These are phyloP conservation scores for Eristalis arbustorum DNA, from an alignment of 2,888 invertebrate genomes.

Conservation along the genomic window DNA sequence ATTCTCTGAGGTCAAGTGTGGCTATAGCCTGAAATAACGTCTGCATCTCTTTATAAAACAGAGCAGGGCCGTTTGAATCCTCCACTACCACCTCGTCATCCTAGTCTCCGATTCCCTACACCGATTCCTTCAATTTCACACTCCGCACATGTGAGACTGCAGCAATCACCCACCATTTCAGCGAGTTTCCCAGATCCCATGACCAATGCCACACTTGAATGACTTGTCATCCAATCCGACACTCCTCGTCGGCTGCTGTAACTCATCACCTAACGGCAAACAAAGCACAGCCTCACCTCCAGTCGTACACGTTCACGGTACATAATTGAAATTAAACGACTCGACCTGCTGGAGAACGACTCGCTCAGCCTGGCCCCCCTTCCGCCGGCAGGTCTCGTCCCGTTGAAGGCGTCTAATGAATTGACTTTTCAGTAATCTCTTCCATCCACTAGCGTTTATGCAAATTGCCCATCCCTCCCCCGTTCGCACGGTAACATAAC, in stretches of 20 bases:
- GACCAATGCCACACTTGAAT: neutral
- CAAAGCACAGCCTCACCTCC: constrained; percentile 51
- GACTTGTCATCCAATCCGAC: neutral
- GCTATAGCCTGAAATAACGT: too few species aligned
- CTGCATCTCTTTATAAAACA: too few species aligned
- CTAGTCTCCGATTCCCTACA: too few species aligned
- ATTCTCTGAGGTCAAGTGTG: too few species aligned
- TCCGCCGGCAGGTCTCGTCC: neutral
- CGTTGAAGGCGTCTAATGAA: constrained; percentile 68
- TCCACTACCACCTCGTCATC: too few species aligned
- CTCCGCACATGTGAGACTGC: too few species aligned
- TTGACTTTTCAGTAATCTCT: constrained; percentile 66
- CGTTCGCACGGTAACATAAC: neutral
- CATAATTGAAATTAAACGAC: constrained; percentile 67
- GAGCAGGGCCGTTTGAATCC: too few species aligned
- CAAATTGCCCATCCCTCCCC: constrained; percentile 38
- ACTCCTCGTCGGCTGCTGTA: neutral
- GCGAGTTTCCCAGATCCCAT: neutral
- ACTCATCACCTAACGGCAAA: constrained; percentile 4
- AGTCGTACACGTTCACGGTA: constrained; percentile 3
- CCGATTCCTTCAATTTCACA: too few species aligned
- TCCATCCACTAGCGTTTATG: constrained; percentile 65
- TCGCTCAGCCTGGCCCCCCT: neutral
- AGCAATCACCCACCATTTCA: too few species aligned
- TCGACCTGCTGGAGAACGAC: neutral